Evolutionary conservation across 2,113 vertebrate species (phyloP), one percentile per base, ranked within the genome.

Genomic region (Pelobates fuscus): DNA sequence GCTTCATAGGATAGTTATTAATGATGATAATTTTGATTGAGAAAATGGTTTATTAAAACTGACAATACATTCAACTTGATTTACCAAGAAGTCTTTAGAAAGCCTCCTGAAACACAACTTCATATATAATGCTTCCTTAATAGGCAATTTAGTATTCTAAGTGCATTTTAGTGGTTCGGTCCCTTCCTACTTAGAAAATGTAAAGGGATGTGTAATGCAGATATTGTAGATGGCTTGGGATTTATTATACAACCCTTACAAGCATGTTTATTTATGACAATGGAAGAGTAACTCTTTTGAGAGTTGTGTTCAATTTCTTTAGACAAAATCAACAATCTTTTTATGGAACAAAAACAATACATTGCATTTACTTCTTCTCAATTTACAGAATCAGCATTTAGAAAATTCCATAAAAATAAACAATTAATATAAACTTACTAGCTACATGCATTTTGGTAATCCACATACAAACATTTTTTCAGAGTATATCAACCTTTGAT

Each of bases 41-140:
- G 17, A 52, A 52, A 52, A 17, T 14, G 18, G 46, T 17, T 52
- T 52, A 52, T 52, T 17, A 15, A 52, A 52, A n/a, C 18, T 14
- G 46, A 14, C 46, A 17, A 52, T 52, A 18, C 18, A 52, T 52
- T 52, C 46, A 55, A 55, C 52, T 55, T 20, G 12, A 55, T 55
- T 20, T 23, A 55, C 52, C 17, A 55, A 55, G 17, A 5, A 55
- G 5, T 21, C 5, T 5, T 23, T 49, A 49, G 44, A 49, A 55
- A 55, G 52, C 52, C 52, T 21, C 20, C 11, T 55, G n/a, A 23
- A 21, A 55, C 21, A 55, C 21, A 3, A 23, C 52, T 55, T 20
- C 20, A 23, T 21, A 55, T n/a, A 55, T 55, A 55, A 55, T 20
- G 52, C 52, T 55, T 55, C n/a, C n/a, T 55, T 55, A 55, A 55